Base-by-base conservation (phyloP, 53 echinoderm and acorn worm species). In the Apostichopus leukothele region DNA sequence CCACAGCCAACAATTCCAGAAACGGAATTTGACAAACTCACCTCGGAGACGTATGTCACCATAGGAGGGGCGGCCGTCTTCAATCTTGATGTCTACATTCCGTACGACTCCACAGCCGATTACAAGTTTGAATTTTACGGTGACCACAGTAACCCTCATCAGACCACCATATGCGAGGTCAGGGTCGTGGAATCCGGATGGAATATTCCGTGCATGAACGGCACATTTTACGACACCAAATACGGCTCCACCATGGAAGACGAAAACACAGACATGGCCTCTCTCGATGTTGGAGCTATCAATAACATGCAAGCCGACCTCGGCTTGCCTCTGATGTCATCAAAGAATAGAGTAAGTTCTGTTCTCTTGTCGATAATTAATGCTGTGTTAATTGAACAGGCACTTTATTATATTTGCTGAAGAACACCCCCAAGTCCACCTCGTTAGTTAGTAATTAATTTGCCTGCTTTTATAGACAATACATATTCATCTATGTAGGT, bases 141-240 rank as follows among this genome's bases (percentile, higher is more conserved):
- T 51, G 85, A 94, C 61, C 73, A 79, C 7, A 78, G 85, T 39
- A 75, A 91, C 19, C 84, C 83, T 0, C 87, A 91, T 83, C 84
- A 88, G 88, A 93, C 93, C 14, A 94, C 93, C 13, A 83, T 96
- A 25, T 96, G 96, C 53, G 93, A 94, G 78, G 96, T 89, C 11
- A 76, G 88, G 23, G 20, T 94, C 5, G 87, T 94, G 60, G 73
- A 83, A 9, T 86, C 96, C 10, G 96, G 96, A 0, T 96, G 94
- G 94, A 94, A 96, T 51, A 84, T 96, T 4, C 96, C 96, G 0
- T 96, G 96, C 51, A 90, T 96, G 6, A 96, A 96, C 67, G 96
- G 96, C 10, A 93, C 94, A 10, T 91, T 94, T 59, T 53, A 94
- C 12, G 86, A 51, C 1, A 92, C 96, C 4, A 51, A 75, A 6